Conservation (phyloP, 2,113 vertebrate species). For the Clarias magur region DNA sequence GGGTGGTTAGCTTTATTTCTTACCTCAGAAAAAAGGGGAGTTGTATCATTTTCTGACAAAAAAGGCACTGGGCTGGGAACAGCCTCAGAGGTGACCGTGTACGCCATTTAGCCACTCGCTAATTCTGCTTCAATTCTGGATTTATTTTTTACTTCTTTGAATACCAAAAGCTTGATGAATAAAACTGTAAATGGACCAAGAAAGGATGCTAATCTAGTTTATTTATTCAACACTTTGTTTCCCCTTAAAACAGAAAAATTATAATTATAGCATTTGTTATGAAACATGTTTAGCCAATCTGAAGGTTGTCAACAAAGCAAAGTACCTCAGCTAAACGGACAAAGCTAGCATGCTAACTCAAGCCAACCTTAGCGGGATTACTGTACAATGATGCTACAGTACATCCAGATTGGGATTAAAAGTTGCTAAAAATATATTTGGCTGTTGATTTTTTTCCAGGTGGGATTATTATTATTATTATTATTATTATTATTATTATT, state of each 20-base stretch:
- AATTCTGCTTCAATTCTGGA: background rate
- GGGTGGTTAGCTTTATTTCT: conserved; percentile 44
- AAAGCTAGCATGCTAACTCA: background rate
- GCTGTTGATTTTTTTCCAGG: background rate
- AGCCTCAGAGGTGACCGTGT: conserved; percentile 38
- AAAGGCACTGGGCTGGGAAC: conserved; percentile 6
- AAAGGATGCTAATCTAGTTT: background rate
- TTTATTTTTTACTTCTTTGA: background rate
- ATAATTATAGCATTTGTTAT: background rate
- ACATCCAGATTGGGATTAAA: background rate
- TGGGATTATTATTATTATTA: background rate
- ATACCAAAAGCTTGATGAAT: conserved; percentile 8
- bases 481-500: too few relatives aligned
- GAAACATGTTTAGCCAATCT: background rate
- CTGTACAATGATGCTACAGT: background rate
- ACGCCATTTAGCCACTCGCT: background rate
- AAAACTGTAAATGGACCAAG: background rate
- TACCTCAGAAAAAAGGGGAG: conserved; percentile 56
- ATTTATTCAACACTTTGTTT: background rate
- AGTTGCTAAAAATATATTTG: background rate
- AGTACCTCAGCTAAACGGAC: background rate
- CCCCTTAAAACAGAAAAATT: background rate
- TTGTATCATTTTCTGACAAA: conserved; percentile 54
- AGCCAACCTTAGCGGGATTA: background rate
- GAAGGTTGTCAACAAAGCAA: background rate